Evolutionary conservation across 2,888 invertebrate species (phyloP).

Genomic region (Cosmopolites sordidus): DNA sequence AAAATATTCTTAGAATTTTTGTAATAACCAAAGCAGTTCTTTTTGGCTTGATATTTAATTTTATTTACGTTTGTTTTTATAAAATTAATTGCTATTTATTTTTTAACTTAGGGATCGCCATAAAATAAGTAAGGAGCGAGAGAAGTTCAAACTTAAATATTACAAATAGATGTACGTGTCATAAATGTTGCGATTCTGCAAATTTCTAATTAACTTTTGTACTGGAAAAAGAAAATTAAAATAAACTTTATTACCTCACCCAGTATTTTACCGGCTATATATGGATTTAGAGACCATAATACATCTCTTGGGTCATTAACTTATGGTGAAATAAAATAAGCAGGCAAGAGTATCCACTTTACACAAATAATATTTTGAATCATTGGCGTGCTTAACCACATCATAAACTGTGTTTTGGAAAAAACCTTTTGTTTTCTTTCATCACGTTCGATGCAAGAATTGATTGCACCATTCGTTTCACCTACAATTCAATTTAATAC

Average conservation of each 20-base stretch:
- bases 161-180: too few relatives aligned
- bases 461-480: background rate
- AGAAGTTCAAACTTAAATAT: too few relatives aligned
- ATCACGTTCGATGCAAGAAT: background rate
- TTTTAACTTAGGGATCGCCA: too few relatives aligned
- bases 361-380: constrained; percentile 26
- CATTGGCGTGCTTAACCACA: constrained; percentile 18
- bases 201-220: too few relatives aligned
- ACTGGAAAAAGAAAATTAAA: background rate
- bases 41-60: too few relatives aligned
- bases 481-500: background rate
- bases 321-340: constrained; percentile 25
- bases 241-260: constrained; percentile 18
- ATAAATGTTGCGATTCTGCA: too few relatives aligned
- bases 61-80: too few relatives aligned
- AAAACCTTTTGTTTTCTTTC: background rate
- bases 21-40: too few relatives aligned
- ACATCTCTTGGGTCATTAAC: constrained; percentile 27
- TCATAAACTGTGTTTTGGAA: background rate
- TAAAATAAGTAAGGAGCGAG: too few relatives aligned
- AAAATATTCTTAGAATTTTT: too few relatives aligned
- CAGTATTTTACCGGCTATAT: constrained; percentile 22
- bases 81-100: too few relatives aligned
- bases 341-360: constrained; percentile 26
- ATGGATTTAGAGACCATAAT: constrained; percentile 25